phyloP scores from a whole-genome alignment of 2,888 invertebrate species.

The Andrena camellia region DNA sequence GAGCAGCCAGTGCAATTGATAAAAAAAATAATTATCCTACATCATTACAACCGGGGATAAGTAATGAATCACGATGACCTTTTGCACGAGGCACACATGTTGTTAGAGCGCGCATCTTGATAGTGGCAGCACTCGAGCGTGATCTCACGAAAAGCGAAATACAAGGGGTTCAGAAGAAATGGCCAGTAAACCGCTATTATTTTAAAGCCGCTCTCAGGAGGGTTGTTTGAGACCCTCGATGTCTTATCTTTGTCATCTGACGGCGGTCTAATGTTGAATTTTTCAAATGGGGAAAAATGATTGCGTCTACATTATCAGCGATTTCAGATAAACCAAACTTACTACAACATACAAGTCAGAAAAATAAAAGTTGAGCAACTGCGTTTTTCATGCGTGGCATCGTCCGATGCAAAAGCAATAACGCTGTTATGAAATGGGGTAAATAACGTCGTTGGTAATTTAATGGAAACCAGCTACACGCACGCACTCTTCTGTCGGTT shows the following conservation, averaged over 20 bases:
- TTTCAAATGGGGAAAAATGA: not conserved
- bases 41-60: not conserved
- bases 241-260: not conserved
- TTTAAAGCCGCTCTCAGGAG: not conserved
- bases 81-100: not conserved
- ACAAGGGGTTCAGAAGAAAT: not conserved
- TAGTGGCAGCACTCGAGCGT: not conserved
- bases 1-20: not conserved
- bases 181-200: not conserved
- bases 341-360: too few relatives aligned
- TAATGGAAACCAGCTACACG: not conserved
- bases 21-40: not conserved
- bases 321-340: not conserved
- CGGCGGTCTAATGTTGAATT: not conserved
- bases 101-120: conserved; percentile 1
- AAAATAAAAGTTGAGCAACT: too few relatives aligned
- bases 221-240: not conserved
- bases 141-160: not conserved
- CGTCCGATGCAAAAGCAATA: not conserved
- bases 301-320: not conserved
- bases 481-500: not conserved
- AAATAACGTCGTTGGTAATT: not conserved
- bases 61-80: not conserved
- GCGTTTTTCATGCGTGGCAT: too few relatives aligned
- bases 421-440: not conserved